Base-by-base conservation (phyloP, 2,113 vertebrate species). In the Hassar affinis region DNA sequence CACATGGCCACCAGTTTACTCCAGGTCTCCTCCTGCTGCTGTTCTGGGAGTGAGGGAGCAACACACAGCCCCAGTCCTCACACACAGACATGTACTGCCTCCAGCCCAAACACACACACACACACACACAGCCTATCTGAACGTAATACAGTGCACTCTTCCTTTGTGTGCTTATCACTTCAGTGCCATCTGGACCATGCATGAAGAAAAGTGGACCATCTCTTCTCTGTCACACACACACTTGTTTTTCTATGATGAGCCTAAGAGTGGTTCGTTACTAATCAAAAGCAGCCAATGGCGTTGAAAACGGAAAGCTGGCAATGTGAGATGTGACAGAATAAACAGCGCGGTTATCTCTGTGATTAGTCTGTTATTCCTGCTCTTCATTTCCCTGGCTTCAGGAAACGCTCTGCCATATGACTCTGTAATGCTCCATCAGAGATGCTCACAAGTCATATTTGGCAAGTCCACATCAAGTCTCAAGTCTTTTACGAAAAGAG, bases 111-210 rank as follows among this genome's bases (percentile, higher is more conserved):
- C 56, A 79, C 77, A 62, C 77, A 62, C 47, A 61, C 76, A 38
- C 54, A 61, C 88, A 89, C 87, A 64, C 80, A 85, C 47, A 91
- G 91, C 92, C 91, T 92, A 91, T 91, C 88, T 91, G 83, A 88
- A 76, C 87, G 87, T 88, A 87, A 87, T 61, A 57, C 22, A 75
- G 56, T 33, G 42, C 57, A 75, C 4, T 2, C 69, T 51, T 49
- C 69, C 52, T 76, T 76, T 45, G 11, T 76, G 71, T 64, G 57
- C 71, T 61, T 38, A 64, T 83, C 56, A 83, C 72, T 87, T 90
- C 88, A 88, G 87, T 89, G 87, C 89, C 89, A 91, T 84, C 91
- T 62, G 38, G 56, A 68, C 18, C 62, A 80, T 69, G 47, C 12
- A 33, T 64, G 15, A 64, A 22, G 62, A 68, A 79, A 51, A 51